These are phyloP conservation scores for Cephus pulcher DNA, from an alignment of 2,888 invertebrate species.

Conservation along the genomic window DNA sequence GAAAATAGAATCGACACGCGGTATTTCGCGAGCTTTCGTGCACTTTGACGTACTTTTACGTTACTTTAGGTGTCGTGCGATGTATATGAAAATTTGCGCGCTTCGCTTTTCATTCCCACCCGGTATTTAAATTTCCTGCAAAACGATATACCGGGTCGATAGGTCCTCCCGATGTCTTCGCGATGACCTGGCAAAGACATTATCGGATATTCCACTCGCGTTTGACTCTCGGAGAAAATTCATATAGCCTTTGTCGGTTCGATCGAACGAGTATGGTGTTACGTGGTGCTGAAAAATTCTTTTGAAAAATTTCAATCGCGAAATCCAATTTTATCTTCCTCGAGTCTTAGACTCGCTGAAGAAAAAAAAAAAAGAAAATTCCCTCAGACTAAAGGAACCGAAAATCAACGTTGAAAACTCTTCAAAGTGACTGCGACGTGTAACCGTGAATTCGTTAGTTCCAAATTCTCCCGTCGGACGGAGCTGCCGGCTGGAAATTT, in stretches of 20 bases:
- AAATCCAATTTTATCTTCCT: not conserved
- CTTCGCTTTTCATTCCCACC: not conserved
- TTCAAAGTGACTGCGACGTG: not conserved
- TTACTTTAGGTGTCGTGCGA: not conserved
- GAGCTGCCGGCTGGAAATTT: not conserved
- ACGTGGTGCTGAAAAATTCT: not conserved
- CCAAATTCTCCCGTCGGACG: not conserved
- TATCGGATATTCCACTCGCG: not conserved
- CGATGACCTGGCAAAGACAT: not conserved
- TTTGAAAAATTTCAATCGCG: not conserved
- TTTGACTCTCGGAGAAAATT: not conserved
- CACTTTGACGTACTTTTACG: not conserved
- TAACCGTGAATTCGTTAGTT: not conserved
- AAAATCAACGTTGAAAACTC: not conserved
- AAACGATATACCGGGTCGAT: no score
- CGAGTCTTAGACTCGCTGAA: not conserved
- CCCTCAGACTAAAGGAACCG: not conserved
- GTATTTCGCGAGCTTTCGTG: constrained; percentile 27
- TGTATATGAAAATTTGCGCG: not conserved
- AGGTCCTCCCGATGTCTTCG: not conserved
- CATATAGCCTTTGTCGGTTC: not conserved
- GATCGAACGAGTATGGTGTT: not conserved
- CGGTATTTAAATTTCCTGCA: not conserved
- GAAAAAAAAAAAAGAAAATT: no score
- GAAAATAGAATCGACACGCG: constrained; percentile 36